Base-by-base conservation (phyloP, 2,797 vertebrate species). In the Mus spretus region DNA sequence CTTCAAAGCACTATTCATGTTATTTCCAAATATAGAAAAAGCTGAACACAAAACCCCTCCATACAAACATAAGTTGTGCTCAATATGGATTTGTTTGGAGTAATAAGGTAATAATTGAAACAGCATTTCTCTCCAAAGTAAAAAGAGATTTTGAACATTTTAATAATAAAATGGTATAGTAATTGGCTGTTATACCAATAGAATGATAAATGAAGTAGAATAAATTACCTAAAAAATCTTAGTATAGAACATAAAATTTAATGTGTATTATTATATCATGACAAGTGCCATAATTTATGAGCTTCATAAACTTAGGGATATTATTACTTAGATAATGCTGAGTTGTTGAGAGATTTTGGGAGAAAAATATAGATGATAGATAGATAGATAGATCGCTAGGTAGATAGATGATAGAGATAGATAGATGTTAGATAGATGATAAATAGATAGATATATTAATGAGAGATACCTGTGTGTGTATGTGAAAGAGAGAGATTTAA, bases 161-260 rank as follows among this genome's bases (percentile, higher is more conserved):
- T 50, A 91, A 86, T 91, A 91, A 92, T 72, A 86, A 92, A 87
- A 74, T 37, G 72, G 0, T 57, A 12, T 80, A 47, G 3, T 55
- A 83, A 94, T 63, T 75, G 34, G 11, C 26, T 91, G 26, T 40
- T 40, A 3, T 24, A 89, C 26, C n/a, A 95, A 89, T 77, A 94
- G 50, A 94, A 85, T 89, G 55, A n/a, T 17, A 94, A 83, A 12
- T 26, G 26, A 24, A 84, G 4, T 53, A n/a, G 79, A 90, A 96
- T 44, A 88, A 50, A 89, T 81, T 59, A 63, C 34, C 57, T 89
- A 61, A 2, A 95, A 91, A 93, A 94, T 4, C 13, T 92, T 82
- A 85, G 20, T 67, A 87, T 44, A 75, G 74, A 40, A 77, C 10
- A 93, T 82, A 94, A 90, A 81, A 81, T 40, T 82, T 87, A 95